A percentile compares a stretch with the other conserved stretches of the same genome.
Evolutionary conservation across 2,888 invertebrate genomes (phyloP).

Genomic region (Sinohyriopsis cumingii): DNA sequence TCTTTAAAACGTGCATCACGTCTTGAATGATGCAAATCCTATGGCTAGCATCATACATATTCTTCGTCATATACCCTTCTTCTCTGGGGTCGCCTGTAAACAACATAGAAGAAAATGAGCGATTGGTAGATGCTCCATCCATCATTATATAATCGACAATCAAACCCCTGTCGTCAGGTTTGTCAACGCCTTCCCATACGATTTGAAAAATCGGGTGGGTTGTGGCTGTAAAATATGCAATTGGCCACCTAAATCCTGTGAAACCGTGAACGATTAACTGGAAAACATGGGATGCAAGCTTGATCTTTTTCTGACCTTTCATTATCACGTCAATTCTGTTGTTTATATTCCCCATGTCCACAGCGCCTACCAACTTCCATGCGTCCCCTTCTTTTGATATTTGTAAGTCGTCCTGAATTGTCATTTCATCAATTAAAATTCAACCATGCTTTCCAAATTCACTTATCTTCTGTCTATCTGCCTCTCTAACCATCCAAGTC

Average conservation of each 20-base stretch:
- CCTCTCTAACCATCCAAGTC: too few species aligned
- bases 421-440: too few species aligned
- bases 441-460: too few species aligned
- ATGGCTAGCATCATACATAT: too few species aligned
- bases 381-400: slow-evolving; percentile 4
- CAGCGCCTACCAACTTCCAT: slow-evolving; percentile 16
- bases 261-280: slow-evolving; percentile 16
- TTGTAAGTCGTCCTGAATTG: too few species aligned
- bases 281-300: slow-evolving; percentile 19
- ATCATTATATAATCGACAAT: slow-evolving; percentile 19
- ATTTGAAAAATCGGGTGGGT: slow-evolving; percentile 9
- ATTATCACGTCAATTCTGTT: too few species aligned
- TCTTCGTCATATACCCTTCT: too few species aligned
- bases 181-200: slow-evolving; percentile 16
- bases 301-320: slow-evolving; percentile 6
- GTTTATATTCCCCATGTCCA: slow-evolving; percentile 12
- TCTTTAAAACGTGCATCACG: too few species aligned
- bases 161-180: slow-evolving; percentile 8
- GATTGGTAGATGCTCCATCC: slow-evolving; percentile 21
- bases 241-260: slow-evolving; percentile 20
- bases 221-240: slow-evolving; percentile 20
- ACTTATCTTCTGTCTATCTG: too few species aligned
- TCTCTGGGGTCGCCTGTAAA: not conserved
- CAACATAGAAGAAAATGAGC: slow-evolving; percentile 8
- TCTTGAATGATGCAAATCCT: not conserved